Evolutionary conservation across 2,888 invertebrate genomes (phyloP).

Genomic region (Anorthoa munda): DNA sequence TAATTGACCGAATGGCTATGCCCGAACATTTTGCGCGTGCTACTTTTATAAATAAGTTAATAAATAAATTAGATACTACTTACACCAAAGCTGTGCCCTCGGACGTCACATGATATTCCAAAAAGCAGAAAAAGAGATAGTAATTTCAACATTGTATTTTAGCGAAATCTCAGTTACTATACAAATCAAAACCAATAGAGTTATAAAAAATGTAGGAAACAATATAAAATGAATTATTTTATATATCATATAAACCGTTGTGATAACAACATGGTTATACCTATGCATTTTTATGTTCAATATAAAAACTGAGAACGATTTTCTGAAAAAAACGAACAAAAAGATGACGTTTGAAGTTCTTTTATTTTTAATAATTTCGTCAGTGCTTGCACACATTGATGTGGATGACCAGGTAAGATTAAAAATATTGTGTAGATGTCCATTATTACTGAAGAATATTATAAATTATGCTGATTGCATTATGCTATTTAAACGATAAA

Average conservation of each 20-base stretch:
- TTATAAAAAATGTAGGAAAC: constrained; percentile 26
- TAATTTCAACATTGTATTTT: constrained; percentile 39
- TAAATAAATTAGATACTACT: constrained; percentile 20
- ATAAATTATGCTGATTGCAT: no score
- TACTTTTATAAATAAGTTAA: no score
- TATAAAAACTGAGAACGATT: constrained; percentile 43
- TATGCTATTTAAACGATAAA: no score
- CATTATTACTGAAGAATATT: no score
- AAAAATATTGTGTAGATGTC: no score
- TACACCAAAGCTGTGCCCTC: constrained; percentile 44
- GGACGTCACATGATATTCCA: background rate
- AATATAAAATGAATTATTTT: constrained; percentile 6
- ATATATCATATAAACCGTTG: constrained; percentile 4
- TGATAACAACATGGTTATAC: constrained; percentile 15
- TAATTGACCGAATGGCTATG: no score
- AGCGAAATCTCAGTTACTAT: background rate
- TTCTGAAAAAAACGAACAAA: constrained; percentile 47
- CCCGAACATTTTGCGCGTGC: no score
- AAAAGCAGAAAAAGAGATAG: background rate
- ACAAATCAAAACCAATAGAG: constrained; percentile 24
- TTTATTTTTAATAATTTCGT: constrained; percentile 59
- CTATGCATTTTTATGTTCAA: constrained; percentile 47
- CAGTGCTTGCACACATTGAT: constrained; percentile 56
- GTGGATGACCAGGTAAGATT: constrained; percentile 59
- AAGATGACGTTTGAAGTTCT: constrained; percentile 62